These are phyloP conservation scores for Myrmecobius fasciatus DNA, from an alignment of 2,113 vertebrate species.

Conservation along the genomic window DNA sequence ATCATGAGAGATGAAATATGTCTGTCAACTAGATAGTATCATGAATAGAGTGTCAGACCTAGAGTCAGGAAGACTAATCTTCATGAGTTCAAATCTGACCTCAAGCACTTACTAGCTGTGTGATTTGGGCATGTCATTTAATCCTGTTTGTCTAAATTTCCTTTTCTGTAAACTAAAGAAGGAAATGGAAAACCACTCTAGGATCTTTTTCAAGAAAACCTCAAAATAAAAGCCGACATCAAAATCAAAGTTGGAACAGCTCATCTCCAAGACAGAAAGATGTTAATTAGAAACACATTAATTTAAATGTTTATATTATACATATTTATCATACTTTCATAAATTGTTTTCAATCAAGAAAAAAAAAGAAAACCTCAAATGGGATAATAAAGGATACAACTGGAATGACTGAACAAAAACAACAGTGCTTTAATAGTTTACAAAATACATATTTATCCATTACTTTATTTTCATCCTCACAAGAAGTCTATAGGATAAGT, in stretches of 20 bases:
- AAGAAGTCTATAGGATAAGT: not conserved
- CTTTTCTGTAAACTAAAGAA: not conserved
- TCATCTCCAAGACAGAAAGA: slow-evolving; percentile 7
- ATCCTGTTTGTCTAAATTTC: not conserved
- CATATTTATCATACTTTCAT: not conserved
- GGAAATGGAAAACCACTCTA: not conserved
- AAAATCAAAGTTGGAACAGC: not conserved
- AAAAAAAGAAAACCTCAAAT: not conserved
- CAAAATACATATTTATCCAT: not conserved
- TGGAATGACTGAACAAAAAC: not conserved
- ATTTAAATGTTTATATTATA: slow-evolving; percentile 3
- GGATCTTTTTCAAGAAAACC: not conserved
- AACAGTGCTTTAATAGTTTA: not conserved
- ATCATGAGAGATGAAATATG: not conserved
- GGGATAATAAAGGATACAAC: not conserved
- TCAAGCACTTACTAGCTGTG: too few relatives aligned
- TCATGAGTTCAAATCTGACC: too few relatives aligned
- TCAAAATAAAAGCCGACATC: not conserved
- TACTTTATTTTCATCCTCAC: not conserved
- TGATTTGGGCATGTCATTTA: too few relatives aligned
- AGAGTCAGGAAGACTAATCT: too few relatives aligned
- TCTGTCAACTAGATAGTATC: not conserved
- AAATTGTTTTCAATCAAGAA: not conserved
- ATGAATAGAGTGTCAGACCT: too few relatives aligned
- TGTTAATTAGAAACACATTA: slow-evolving; percentile 16